phyloP scores from a whole-genome alignment of 2,113 vertebrate species.

The Scolopax mira region DNA sequence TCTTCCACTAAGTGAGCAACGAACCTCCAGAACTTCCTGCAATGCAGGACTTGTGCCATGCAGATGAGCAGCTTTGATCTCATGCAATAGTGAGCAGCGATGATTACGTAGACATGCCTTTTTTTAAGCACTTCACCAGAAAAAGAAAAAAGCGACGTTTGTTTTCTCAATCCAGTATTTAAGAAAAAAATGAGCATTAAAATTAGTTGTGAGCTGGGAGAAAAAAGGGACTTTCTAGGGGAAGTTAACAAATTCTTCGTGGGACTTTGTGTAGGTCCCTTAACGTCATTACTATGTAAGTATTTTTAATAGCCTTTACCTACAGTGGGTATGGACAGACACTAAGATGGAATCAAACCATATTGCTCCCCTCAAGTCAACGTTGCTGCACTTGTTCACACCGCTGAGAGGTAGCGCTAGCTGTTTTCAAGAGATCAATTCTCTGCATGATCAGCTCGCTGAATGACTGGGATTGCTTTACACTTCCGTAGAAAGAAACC shows the following conservation, averaged over 20 bases:
- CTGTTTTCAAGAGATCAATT: not conserved
- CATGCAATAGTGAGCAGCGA: not conserved
- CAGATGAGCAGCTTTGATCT: not conserved
- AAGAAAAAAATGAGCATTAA: not conserved
- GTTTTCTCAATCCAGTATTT: not conserved
- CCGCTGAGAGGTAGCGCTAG: not conserved
- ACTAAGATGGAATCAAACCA: not conserved
- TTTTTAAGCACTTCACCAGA: not conserved
- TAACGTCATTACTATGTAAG: not conserved
- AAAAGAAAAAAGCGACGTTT: not conserved
- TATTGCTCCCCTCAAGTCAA: not conserved
- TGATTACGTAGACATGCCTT: accelerated
- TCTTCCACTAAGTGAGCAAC: not conserved
- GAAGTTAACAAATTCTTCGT: not conserved
- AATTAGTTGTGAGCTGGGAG: not conserved
- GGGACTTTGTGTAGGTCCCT: not conserved
- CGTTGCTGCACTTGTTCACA: not conserved
- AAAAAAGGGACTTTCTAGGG: not conserved
- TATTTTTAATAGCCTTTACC: not conserved
- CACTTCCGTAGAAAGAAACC: not conserved
- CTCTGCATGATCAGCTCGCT: not conserved
- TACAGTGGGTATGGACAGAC: not conserved
- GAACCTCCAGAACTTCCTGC: not conserved
- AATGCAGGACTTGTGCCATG: not conserved
- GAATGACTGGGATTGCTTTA: not conserved